A percentile compares a stretch with the other conserved stretches of the same genome.
phyloP scores from a whole-genome alignment of 2,888 invertebrate species.

The Plebejus argus region DNA sequence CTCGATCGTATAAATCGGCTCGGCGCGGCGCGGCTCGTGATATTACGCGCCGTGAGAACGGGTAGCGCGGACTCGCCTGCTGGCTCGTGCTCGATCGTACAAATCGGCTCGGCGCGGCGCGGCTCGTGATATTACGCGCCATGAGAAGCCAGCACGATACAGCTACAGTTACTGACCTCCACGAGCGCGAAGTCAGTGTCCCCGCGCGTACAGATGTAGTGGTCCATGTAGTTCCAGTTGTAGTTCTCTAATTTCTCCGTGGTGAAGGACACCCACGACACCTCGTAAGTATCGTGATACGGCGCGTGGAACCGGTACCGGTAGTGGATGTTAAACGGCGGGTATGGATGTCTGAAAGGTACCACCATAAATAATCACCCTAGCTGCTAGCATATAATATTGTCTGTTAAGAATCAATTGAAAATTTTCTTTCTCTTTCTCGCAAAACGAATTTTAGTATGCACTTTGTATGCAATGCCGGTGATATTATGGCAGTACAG shows the following conservation, averaged over 20 bases:
- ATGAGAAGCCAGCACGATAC: too few species aligned
- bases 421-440: too few species aligned
- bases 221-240: slow-evolving; percentile 98
- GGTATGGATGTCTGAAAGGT: slow-evolving; percentile 91
- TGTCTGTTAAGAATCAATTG: not conserved
- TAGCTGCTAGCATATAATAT: not conserved
- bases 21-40: too few species aligned
- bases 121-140: too few species aligned
- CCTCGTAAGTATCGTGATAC: slow-evolving; percentile 94
- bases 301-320: slow-evolving; percentile 96
- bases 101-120: too few species aligned
- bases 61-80: too few species aligned
- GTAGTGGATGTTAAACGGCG: slow-evolving; percentile 95
- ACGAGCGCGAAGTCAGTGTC: slow-evolving; percentile 94
- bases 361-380: not conserved
- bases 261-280: slow-evolving; percentile 96
- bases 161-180: slow-evolving; percentile 81
- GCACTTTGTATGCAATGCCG: too few species aligned
- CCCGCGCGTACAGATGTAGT: slow-evolving; percentile 96
- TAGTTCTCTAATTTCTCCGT: slow-evolving; percentile 97
- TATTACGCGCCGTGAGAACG: too few species aligned
- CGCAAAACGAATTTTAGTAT: too few species aligned
- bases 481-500: too few species aligned
- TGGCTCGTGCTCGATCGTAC: too few species aligned
- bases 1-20: too few species aligned